Conservation (phyloP, 2,113 vertebrate genomes). For the Halcyon malimbica region DNA sequence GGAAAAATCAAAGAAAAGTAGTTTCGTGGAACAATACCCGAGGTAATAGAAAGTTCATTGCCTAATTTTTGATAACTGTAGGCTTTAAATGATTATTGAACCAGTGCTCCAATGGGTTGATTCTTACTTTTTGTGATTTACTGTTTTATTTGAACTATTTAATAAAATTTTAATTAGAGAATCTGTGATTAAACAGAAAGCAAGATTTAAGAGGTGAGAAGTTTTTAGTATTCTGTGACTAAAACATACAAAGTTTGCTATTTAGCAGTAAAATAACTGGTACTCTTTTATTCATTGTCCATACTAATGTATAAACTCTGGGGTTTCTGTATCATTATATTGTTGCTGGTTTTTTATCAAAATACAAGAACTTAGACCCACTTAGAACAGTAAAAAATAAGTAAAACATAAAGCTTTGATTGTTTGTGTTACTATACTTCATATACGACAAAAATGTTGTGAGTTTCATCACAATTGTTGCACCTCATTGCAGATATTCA, state of each 20-base stretch:
- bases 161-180: conserved; percentile 42
- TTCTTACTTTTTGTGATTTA: not conserved
- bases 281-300: not conserved
- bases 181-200: conserved; percentile 7
- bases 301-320: not conserved
- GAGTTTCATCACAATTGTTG: not conserved
- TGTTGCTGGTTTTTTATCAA: not conserved
- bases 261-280: not conserved
- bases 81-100: conserved; percentile 9
- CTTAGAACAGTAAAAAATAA: not conserved
- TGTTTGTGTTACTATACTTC: not conserved
- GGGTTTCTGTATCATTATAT: not conserved
- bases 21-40: not conserved
- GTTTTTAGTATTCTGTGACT: not conserved
- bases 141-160: conserved; percentile 11
- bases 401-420: not conserved
- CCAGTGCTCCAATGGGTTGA: not conserved
- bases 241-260: not conserved
- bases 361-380: not conserved
- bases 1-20: not conserved
- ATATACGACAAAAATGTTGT: not conserved
- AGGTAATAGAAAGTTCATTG: conserved; percentile 13
- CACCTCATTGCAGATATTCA: not conserved
- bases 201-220: not conserved
- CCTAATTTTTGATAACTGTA: not conserved